These are phyloP conservation scores for Andrena haemorrhoa DNA, from an alignment of 2,888 invertebrate species.

Conservation along the genomic window DNA sequence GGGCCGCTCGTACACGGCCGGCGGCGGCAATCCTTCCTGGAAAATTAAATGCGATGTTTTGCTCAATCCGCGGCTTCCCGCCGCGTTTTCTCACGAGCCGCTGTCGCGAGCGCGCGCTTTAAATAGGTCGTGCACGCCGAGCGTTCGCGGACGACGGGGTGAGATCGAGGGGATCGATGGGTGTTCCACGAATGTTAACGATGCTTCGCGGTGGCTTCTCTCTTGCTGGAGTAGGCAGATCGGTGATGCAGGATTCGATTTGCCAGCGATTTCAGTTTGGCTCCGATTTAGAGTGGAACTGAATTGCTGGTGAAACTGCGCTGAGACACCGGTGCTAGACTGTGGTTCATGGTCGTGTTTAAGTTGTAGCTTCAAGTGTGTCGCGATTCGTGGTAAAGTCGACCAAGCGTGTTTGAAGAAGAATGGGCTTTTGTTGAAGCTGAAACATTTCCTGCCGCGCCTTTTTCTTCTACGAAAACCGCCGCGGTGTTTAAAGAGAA, in stretches of 20 bases:
- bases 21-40: conserved; percentile 63
- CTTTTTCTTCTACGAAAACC: conserved; percentile 9
- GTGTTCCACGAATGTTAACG: background rate
- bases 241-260: background rate
- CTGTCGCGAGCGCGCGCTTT: conserved; percentile 44
- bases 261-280: background rate
- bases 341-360: background rate
- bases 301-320: too few relatives aligned
- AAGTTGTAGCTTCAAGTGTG: background rate
- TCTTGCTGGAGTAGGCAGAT: background rate
- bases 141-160: background rate
- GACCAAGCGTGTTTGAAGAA: background rate
- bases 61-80: conserved; percentile 47
- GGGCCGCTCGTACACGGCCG: conserved; percentile 44
- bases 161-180: conserved; percentile 10
- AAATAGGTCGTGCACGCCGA: conserved; percentile 25
- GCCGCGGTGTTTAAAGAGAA: conserved; percentile 26
- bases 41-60: conserved; percentile 69
- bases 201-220: background rate
- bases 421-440: background rate
- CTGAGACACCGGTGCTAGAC: too few relatives aligned
- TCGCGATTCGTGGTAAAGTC: background rate
- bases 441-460: conserved; percentile 19
- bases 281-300: too few relatives aligned
- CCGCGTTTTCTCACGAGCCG: conserved; percentile 48